Conservation (phyloP, 2,797 vertebrate genomes). For the Sorex maritimensis region DNA sequence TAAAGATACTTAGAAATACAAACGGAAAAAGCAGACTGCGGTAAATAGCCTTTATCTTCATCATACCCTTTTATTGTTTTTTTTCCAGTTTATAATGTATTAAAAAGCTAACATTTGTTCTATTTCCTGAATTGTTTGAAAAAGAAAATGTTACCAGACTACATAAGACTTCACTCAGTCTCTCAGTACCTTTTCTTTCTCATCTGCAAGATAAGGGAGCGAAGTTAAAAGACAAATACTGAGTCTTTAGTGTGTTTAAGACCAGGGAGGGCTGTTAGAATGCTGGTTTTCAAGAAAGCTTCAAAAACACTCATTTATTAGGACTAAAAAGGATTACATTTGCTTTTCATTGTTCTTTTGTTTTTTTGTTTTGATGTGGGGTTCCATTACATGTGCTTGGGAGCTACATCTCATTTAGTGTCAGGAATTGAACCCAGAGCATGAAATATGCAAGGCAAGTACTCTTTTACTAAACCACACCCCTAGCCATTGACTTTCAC, state of each 20-base stretch:
- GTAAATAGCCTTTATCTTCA: neutral
- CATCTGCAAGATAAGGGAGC: conserved; percentile 1
- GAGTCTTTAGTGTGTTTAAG: neutral
- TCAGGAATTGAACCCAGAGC: too few relatives aligned
- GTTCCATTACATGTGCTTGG: too few relatives aligned
- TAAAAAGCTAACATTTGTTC: neutral
- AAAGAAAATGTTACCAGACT: neutral
- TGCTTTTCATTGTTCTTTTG: neutral
- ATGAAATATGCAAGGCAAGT: too few relatives aligned
- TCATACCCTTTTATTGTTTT: neutral
- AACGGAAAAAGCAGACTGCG: neutral
- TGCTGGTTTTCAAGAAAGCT: neutral
- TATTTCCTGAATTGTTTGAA: neutral
- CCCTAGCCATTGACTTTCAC: neutral
- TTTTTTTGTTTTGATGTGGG: too few relatives aligned
- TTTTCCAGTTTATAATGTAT: neutral
- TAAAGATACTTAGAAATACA: neutral
- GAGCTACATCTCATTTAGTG: too few relatives aligned
- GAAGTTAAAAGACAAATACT: neutral
- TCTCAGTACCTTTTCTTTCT: neutral
- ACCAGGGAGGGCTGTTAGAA: neutral
- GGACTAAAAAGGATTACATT: neutral
- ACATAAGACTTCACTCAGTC: neutral
- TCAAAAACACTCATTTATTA: conserved; percentile 22
- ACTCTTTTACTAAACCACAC: neutral